A percentile compares a stretch with the other conserved stretches of the same genome.
phyloP scores from a whole-genome alignment of 1,140 invertebrate genomes.

The Protaetia brevitarsis region DNA sequence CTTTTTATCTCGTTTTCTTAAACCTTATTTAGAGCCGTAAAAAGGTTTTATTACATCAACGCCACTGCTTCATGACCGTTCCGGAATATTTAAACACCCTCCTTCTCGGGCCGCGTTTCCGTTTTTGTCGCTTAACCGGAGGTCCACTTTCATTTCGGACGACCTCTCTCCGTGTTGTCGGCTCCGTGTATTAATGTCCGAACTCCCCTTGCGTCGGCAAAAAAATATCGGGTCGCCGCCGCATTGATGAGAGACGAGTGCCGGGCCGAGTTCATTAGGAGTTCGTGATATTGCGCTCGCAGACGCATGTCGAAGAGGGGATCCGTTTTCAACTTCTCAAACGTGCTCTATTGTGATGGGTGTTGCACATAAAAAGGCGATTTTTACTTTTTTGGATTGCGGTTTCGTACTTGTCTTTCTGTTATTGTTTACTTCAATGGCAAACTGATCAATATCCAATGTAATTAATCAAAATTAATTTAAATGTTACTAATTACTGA shows the following conservation, averaged over 20 bases:
- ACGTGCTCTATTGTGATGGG: no score
- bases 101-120: background rate
- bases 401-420: no score
- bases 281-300: background rate
- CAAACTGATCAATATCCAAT: no score
- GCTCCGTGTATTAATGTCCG: background rate
- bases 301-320: no score
- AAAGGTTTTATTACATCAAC: conserved; percentile 17
- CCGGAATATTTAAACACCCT: conserved; percentile 15
- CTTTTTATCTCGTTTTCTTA: conserved; percentile 11
- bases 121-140: conserved; percentile 2
- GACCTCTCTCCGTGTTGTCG: background rate
- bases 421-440: no score
- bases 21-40: conserved; percentile 17
- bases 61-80: conserved; percentile 15
- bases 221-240: conserved; percentile 8
- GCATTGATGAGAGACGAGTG: conserved; percentile 14
- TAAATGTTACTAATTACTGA: no score
- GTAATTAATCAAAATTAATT: no score
- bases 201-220: background rate
- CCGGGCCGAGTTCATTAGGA: background rate
- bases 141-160: background rate
- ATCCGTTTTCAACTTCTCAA: no score
- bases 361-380: no score
- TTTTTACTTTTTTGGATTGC: no score